Conservation (phyloP, 2,113 vertebrate genomes). For the Lanius ludovicianus region DNA sequence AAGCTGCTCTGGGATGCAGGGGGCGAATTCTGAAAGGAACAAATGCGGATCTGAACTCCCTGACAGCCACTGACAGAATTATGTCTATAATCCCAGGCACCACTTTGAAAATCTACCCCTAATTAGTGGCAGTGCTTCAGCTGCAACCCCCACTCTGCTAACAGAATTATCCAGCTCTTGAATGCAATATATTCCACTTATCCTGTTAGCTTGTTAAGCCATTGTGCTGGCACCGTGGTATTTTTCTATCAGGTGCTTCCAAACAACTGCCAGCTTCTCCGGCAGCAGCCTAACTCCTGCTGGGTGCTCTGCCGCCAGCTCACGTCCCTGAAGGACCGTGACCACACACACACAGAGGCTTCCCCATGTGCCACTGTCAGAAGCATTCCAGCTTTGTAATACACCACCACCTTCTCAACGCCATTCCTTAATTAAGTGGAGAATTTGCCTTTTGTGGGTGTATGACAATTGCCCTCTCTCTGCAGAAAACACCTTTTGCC, state of each 20-base stretch:
- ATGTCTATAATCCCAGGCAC: not conserved
- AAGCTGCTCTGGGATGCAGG: not conserved
- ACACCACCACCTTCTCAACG: not conserved
- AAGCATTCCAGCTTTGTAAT: not conserved
- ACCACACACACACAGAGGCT: not conserved
- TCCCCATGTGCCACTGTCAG: accelerated
- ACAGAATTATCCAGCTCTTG: constrained; percentile 30
- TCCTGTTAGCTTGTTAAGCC: constrained; percentile 20
- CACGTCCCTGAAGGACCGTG: not conserved
- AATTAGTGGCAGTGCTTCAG: constrained; percentile 24
- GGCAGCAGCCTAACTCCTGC: not conserved
- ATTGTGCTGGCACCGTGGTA: not conserved
- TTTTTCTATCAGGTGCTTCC: not conserved
- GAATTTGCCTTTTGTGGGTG: not conserved
- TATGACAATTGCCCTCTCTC: not conserved
- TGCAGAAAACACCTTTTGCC: not conserved
- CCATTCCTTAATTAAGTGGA: not conserved
- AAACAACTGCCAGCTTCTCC: not conserved
- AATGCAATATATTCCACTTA: constrained; percentile 23
- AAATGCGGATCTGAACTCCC: not conserved
- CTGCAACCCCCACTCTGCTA: not conserved
- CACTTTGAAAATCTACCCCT: constrained; percentile 7
- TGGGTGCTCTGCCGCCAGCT: accelerated
- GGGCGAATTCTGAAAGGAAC: not conserved
- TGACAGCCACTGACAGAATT: not conserved